A percentile compares a stretch with the other conserved stretches of the same genome.
Evolutionary conservation across 2,888 invertebrate genomes (phyloP).

Genomic region (Eristalis arbustorum): DNA sequence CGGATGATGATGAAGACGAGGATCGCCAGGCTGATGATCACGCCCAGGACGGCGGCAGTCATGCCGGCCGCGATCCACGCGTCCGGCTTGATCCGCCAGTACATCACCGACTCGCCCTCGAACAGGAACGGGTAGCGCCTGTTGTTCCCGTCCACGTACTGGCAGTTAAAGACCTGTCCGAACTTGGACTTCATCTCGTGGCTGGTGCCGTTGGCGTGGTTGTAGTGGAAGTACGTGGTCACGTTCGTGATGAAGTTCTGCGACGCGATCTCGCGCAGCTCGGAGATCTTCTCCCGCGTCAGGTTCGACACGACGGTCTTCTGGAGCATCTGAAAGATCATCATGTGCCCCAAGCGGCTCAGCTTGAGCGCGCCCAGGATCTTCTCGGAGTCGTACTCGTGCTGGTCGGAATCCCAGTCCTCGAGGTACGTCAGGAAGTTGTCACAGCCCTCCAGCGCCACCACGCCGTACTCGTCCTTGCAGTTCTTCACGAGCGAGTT

Average conservation of each 20-base stretch:
- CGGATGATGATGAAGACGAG: constrained; percentile 85
- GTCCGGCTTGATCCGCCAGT: constrained; percentile 79
- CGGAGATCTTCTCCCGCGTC: constrained; percentile 73
- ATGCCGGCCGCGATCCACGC: constrained; percentile 84
- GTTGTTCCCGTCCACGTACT: constrained; percentile 77
- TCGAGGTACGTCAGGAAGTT: constrained; percentile 77
- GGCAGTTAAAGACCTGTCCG: constrained; percentile 79
- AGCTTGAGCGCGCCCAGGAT: constrained; percentile 76
- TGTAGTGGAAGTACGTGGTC: constrained; percentile 79
- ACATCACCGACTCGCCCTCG: constrained; percentile 79
- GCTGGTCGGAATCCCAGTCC: constrained; percentile 75
- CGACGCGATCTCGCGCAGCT: constrained; percentile 78
- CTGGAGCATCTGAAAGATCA: constrained; percentile 80
- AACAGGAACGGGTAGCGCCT: constrained; percentile 78
- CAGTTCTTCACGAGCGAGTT: constrained; percentile 77
- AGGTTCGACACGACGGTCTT: constrained; percentile 72
- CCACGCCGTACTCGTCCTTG: constrained; percentile 75
- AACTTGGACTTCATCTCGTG: constrained; percentile 79
- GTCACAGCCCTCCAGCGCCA: constrained; percentile 76
- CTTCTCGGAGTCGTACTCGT: constrained; percentile 72
- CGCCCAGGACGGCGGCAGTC: constrained; percentile 85
- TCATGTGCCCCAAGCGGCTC: constrained; percentile 75
- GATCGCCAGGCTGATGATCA: constrained; percentile 84
- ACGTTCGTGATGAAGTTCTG: constrained; percentile 79
- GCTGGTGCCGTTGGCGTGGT: constrained; percentile 77